phyloP scores from a whole-genome alignment of 2,888 invertebrate genomes.

The Leucophenga montana region DNA sequence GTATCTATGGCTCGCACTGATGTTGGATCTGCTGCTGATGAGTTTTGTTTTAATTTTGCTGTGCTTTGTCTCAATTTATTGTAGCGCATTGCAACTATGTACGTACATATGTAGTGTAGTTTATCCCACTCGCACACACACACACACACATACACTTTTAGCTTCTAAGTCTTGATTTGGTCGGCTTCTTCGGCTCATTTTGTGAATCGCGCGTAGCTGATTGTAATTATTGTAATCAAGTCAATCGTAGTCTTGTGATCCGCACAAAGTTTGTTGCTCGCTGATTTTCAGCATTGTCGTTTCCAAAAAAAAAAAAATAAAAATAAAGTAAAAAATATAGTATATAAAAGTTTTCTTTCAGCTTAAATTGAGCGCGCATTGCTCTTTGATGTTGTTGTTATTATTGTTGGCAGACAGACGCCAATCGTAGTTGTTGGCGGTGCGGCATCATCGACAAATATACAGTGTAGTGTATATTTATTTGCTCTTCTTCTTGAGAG shows the following conservation, averaged over 20 bases:
- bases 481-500: slow-evolving; percentile 28
- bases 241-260: slow-evolving; percentile 42
- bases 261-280: slow-evolving; percentile 8
- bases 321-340: too few relatives aligned
- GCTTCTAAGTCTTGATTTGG: too few relatives aligned
- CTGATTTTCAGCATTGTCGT: slow-evolving; percentile 17
- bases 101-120: too few relatives aligned
- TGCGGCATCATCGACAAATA: slow-evolving; percentile 29
- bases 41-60: slow-evolving; percentile 65
- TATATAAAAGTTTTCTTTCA: too few relatives aligned
- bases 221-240: slow-evolving; percentile 71
- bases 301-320: background rate
- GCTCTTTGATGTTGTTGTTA: slow-evolving; percentile 56
- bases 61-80: slow-evolving; percentile 64
- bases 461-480: background rate
- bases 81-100: slow-evolving; percentile 43
- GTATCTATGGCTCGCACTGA: background rate
- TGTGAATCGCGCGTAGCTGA: slow-evolving; percentile 69
- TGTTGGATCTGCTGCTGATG: slow-evolving; percentile 49
- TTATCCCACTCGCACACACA: background rate
- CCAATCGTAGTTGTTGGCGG: slow-evolving; percentile 35
- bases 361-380: slow-evolving; percentile 47
- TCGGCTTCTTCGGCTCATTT: slow-evolving; percentile 46
- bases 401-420: slow-evolving; percentile 27
- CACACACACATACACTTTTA: background rate